Percentiles rank a stretch among this genome's conserved stretches.
Evolutionary conservation across 2,797 vertebrate species (phyloP).

Genomic region (Chromobotia macracanthus): DNA sequence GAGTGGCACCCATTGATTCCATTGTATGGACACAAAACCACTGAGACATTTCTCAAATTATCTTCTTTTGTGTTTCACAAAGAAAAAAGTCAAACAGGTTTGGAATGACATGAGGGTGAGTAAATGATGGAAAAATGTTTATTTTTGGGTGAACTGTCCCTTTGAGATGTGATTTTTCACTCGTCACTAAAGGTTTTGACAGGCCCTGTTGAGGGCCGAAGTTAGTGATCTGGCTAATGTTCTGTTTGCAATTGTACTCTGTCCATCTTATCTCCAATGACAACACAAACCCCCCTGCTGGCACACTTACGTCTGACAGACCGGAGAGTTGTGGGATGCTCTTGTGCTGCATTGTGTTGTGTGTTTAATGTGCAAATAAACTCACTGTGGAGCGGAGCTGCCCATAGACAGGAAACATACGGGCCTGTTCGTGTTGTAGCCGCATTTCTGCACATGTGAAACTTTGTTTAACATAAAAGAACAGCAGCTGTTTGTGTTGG

Average conservation of each 20-base stretch:
- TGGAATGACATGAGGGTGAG: too few relatives aligned
- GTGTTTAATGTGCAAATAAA: constrained; percentile 60
- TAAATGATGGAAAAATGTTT: too few relatives aligned
- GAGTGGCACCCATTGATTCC: too few relatives aligned
- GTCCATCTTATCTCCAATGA: constrained; percentile 14
- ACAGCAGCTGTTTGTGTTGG: constrained; percentile 13
- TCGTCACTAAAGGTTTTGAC: constrained; percentile 1
- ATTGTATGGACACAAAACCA: background rate
- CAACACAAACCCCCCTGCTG: constrained; percentile 28
- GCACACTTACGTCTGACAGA: constrained; percentile 38
- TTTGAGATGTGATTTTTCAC: background rate
- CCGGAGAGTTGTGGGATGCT: constrained; percentile 34
- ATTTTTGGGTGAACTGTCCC: too few relatives aligned
- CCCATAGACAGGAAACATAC: constrained; percentile 6
- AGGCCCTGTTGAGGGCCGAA: constrained; percentile 16
- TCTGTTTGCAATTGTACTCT: background rate
- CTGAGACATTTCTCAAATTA: too few relatives aligned
- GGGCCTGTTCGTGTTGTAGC: constrained; percentile 11
- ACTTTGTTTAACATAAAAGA: constrained; percentile 52
- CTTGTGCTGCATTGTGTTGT: constrained; percentile 37
- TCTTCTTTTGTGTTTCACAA: too few relatives aligned
- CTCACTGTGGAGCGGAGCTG: constrained; percentile 24
- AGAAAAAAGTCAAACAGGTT: too few relatives aligned
- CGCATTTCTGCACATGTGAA: constrained; percentile 23
- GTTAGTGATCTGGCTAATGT: constrained; percentile 39